Evolutionary conservation across 1,140 invertebrate genomes (phyloP).

Genomic region (Drepana arcuata): DNA sequence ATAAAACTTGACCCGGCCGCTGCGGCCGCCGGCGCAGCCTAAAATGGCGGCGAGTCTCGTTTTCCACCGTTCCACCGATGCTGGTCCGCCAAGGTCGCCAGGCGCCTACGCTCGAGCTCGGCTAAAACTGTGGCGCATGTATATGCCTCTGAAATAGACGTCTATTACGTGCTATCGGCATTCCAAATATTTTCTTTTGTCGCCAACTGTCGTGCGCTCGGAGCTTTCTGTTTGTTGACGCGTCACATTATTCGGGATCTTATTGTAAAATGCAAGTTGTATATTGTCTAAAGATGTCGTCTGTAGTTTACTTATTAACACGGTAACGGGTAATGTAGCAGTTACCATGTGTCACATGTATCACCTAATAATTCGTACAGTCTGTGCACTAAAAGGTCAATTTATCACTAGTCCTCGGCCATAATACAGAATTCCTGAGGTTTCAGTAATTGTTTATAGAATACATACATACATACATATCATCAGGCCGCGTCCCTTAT

Average conservation of each 20-base stretch:
- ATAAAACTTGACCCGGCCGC: slow-evolving; percentile 65
- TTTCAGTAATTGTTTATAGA: neutral
- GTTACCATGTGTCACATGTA: slow-evolving; percentile 14
- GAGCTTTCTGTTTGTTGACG: slow-evolving; percentile 27
- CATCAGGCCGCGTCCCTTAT: too few relatives aligned
- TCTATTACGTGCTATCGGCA: slow-evolving; percentile 52
- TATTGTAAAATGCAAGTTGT: slow-evolving; percentile 19
- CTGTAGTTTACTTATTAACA: slow-evolving; percentile 10
- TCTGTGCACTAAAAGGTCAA: too few relatives aligned
- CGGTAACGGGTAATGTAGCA: slow-evolving; percentile 14
- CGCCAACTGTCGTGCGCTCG: slow-evolving; percentile 35
- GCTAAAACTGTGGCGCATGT: slow-evolving; percentile 52
- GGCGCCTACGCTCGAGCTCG: slow-evolving; percentile 57
- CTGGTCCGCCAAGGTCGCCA: slow-evolving; percentile 44
- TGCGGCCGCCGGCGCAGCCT: slow-evolving; percentile 47
- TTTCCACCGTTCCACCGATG: slow-evolving; percentile 48
- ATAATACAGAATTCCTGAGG: neutral
- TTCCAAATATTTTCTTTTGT: slow-evolving; percentile 59
- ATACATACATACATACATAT: too few relatives aligned
- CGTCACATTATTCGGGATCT: slow-evolving; percentile 23
- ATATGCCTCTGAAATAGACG: slow-evolving; percentile 57
- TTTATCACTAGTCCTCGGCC: neutral
- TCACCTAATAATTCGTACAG: too few relatives aligned
- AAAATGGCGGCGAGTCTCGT: slow-evolving; percentile 64
- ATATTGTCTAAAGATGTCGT: slow-evolving; percentile 12